Base-by-base conservation (phyloP, 2,888 invertebrate genomes). In the Pterobdella sp. region DNA sequence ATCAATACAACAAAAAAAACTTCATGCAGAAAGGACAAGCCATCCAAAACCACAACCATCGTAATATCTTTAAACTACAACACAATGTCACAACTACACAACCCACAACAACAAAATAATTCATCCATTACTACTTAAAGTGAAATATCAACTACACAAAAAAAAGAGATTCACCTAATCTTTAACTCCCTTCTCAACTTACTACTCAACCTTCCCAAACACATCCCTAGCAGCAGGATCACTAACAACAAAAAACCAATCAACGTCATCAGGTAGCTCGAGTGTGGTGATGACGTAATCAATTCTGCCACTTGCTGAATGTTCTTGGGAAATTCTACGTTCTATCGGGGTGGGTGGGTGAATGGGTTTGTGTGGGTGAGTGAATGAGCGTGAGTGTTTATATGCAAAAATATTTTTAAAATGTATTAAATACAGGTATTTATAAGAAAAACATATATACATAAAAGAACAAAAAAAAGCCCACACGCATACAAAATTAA, bases 171-270 rank as follows among this genome's bases (percentile, higher is more conserved):
- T 78, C 79, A 85, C 77, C 83, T 85, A 75, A 84, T 84, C 78
- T 87, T 87, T 75, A 84, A 78, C 75, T 85, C 84, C 52, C 81
- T 81, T 75, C 83, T 79, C 7, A 85, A 81, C 69, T 90, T 88
- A 82, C 91, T 91, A n/a, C 93, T 91, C 76, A 91, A 88, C 77
- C 94, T 88, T 52, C 97, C 97, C 84, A 94, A 94, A 81, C 94
- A 92, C 81, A 97, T 88, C 76, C 97, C 97, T 78, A 90, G 88
- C 80, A 94, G 89, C 84, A 97, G 95, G 80, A 95, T 90, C 82
- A 91, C 85, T 70, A 92, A 91, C 77, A 94, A 85, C 78, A 90
- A 86, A 79, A 90, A 89, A 78, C 92, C 86, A 72, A 90, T 76
- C 79, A 94, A 87, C 76, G 92, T 88, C 81, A 94, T 87, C 82